Evolutionary conservation across 53 echinoderm and acorn worm genomes (phyloP).

Genomic region (Mesocentrotus franciscanus): DNA sequence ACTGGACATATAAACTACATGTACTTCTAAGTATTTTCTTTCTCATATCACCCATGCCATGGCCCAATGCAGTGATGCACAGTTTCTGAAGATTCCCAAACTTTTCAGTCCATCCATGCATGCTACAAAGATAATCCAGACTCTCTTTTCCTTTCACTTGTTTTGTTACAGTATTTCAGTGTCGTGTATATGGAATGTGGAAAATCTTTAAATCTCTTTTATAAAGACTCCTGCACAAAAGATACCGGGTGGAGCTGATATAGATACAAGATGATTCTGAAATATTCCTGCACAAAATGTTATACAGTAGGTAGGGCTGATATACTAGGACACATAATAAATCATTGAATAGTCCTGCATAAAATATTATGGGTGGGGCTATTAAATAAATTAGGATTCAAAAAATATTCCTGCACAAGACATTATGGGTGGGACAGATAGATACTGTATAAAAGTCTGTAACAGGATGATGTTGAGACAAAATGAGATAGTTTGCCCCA

Average conservation of each 20-base stretch:
- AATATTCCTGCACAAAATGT: neutral
- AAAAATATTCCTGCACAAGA: neutral
- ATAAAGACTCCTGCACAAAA: neutral
- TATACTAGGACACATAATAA: too few relatives aligned
- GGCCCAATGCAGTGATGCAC: too few relatives aligned
- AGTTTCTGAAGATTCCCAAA: too few relatives aligned
- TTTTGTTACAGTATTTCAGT: too few relatives aligned
- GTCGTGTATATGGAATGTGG: neutral
- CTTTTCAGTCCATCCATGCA: too few relatives aligned
- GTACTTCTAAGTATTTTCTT: too few relatives aligned
- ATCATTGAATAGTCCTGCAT: neutral
- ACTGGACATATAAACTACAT: too few relatives aligned
- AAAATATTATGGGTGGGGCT: constrained; percentile 10
- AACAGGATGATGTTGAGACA: neutral
- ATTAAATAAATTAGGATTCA: neutral
- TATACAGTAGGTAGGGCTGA: neutral
- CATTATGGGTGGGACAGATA: neutral
- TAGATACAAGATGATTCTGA: neutral
- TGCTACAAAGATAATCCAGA: too few relatives aligned
- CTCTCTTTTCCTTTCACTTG: too few relatives aligned
- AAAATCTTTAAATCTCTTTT: neutral
- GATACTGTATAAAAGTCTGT: too few relatives aligned
- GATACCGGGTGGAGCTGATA: neutral
- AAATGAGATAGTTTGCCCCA: neutral
- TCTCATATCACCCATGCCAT: too few relatives aligned